Base-by-base conservation (phyloP, 2,113 vertebrate species). In the Poecilia latipinna region DNA sequence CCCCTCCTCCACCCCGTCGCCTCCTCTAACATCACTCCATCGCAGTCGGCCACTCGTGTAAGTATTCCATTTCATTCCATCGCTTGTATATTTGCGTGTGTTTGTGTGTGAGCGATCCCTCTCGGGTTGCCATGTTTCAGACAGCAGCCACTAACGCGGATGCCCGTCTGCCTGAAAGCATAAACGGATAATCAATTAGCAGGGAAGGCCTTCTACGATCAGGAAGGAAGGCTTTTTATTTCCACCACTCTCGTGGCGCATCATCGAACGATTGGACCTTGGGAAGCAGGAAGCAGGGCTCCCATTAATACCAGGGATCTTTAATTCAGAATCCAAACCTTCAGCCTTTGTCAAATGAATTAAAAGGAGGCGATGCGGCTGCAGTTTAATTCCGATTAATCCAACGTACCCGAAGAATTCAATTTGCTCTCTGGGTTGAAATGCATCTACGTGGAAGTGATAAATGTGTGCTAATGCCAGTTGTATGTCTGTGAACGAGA, bases 61-160 rank as follows among this genome's bases (percentile, higher is more conserved):
- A 96, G 96, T 96, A 96, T 85, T 83, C 78, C 94, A 95, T 95
- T 94, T 90, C 94, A 96, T 94, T 86, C 86, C 94, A 93, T 90
- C 75, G 88, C 84, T 90, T 93, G 88, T 39, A 4, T 72, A 2
- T 72, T 11, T 42, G 72, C 61, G 24, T 65, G 32, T 37, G 72
- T 64, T 31, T 70, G 33, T 77, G 22, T 48, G 66, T 71, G 24
- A 31, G 24, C 12, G 39, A 67, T 29, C 44, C 44, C 44, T 48
- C 17, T 48, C 17, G 6, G 44, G 51, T n/a, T 57, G 51, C 22
- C 51, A 10, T 24, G 51, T 57, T 57, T 57, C 51, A 57, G 51
- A n/a, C 51, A n/a, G 51, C 51, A 22, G 17, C 22, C 51, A n/a
- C 51, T 3, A n/a, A 24, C 22, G 15, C 51, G 7, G 51, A 57